Base-by-base conservation (phyloP, 2,888 invertebrate species). In the Theretra japonica region DNA sequence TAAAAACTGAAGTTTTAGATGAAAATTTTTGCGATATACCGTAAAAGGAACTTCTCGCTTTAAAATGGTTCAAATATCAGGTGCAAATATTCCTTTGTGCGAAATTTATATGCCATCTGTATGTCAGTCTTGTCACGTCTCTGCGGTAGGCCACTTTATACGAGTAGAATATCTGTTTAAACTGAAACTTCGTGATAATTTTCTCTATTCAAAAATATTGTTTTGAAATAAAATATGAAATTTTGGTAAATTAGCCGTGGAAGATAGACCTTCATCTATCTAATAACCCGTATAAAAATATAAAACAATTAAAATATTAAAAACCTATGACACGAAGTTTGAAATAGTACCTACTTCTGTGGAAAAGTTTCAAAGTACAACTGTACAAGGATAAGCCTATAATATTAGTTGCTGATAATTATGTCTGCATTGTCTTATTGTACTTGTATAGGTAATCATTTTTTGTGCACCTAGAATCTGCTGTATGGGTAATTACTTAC, bases 91-190 rank as follows among this genome's bases (percentile, higher is more conserved):
- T 78, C 74, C 75, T 73, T 80, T 81, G 82, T 86, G 86, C 85
- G 81, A 83, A 80, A 58, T 83, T 84, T 81, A 88, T 90, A 90
- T 90, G 86, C 83, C 88, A 88, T 83, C 87, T 87, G 86, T 87
- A 87, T 87, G 88, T 84, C 86, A 87, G 81, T 74, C 83, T 77
- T 87, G 88, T 59, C 70, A 82, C 82, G 81, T 73, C 77, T 81
- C 76, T 77, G 79, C 75, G 77, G 76, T 79, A 75, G 75, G 68
- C 70, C 70, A 57, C 73, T 77, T 65, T 19, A 33, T 75, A 30
- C 6, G n/a, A 30, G 6, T 3, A 77, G 75, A 73, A 68, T 58
- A 57, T 74, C 71, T 30, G 72, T 77, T 76, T 75, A 75, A n/a
- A 77, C 77, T 77, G 76, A 78, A 79, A 80, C 83, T 80, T 83